Conservation (phyloP, 2,797 vertebrate genomes). For the Dromococcyx pavoninus region DNA sequence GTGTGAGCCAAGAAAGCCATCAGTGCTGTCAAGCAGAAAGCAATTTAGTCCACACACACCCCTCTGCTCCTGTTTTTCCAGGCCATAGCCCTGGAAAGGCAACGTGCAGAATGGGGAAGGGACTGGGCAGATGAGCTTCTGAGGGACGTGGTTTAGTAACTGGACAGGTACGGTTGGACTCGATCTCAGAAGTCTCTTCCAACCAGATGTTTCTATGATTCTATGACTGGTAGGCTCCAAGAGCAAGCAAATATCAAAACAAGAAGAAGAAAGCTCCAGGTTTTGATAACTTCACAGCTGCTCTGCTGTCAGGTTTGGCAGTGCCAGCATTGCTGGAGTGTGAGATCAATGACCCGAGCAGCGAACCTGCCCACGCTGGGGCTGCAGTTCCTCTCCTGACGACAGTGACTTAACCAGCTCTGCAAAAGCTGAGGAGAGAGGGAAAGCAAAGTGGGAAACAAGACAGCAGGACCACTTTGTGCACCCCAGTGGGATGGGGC, state of each 20-base stretch:
- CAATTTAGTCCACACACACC: background rate
- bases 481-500: background rate
- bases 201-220: too few species aligned
- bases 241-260: slow-evolving; percentile 36
- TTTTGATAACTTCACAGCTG: slow-evolving; percentile 53
- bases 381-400: background rate
- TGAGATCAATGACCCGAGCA: background rate
- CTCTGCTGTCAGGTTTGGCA: background rate
- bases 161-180: too few species aligned
- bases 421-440: background rate
- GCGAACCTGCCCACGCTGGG: background rate
- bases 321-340: background rate
- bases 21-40: background rate
- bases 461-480: background rate
- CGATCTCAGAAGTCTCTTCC: too few species aligned
- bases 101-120: background rate
- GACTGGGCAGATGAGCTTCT: too few species aligned
- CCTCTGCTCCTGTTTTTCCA: background rate
- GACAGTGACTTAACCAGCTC: background rate
- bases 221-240: slow-evolving; percentile 26
- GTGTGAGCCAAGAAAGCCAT: slow-evolving; percentile 6
- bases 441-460: background rate
- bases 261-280: slow-evolving; percentile 34
- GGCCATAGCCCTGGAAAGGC: background rate
- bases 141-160: too few species aligned